Evolutionary conservation across 2,797 vertebrate species (phyloP).

Genomic region (Hypotaenidia philippensis): DNA sequence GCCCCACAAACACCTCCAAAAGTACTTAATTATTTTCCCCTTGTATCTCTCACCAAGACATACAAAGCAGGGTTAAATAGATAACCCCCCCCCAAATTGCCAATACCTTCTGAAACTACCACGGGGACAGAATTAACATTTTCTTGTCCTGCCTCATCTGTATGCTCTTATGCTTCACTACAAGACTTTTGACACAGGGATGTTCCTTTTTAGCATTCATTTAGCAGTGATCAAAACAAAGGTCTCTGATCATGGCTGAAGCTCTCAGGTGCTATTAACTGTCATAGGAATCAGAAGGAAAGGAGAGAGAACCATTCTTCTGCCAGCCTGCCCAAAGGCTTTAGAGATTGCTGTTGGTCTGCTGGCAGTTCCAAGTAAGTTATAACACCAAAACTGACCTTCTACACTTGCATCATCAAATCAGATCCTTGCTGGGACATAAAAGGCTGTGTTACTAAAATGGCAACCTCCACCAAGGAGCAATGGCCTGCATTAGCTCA

Average conservation of each 20-base stretch:
- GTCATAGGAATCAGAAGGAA: neutral
- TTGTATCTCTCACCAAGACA: neutral
- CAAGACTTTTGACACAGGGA: neutral
- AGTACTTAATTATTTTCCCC: neutral
- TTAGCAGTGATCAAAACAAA: neutral
- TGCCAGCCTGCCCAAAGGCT: neutral
- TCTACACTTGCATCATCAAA: slow-evolving; percentile 7
- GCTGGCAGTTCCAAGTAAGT: neutral
- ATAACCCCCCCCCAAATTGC: neutral
- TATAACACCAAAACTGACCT: neutral
- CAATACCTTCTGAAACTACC: neutral
- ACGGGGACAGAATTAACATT: neutral
- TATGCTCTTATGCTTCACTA: neutral
- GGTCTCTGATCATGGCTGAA: neutral
- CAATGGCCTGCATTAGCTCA: neutral
- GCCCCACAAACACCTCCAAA: neutral
- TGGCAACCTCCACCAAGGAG: neutral
- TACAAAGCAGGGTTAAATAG: neutral
- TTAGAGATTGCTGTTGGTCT: neutral
- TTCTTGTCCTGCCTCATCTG: neutral
- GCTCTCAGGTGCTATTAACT: neutral
- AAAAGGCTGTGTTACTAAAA: neutral
- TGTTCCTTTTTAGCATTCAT: neutral
- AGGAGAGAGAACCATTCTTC: neutral
- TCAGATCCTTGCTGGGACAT: neutral